phyloP scores from a whole-genome alignment of 2,797 vertebrate genomes.

The Coccyzus lansbergi region DNA sequence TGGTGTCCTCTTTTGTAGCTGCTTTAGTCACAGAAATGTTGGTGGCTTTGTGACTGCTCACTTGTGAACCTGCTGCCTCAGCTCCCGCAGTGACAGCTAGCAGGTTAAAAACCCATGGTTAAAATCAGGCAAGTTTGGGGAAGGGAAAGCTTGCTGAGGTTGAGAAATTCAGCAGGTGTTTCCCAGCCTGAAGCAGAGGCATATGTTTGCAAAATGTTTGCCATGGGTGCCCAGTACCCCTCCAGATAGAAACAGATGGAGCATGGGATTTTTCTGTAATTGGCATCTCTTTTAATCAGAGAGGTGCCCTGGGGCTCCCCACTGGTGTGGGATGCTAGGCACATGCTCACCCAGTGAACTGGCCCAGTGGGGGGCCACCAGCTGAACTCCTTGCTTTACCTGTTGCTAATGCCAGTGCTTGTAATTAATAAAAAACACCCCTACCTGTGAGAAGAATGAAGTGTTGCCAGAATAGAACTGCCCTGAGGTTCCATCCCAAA shows the following conservation, averaged over 20 bases:
- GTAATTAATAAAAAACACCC: fast-evolving
- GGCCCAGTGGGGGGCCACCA: background rate
- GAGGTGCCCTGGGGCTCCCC: background rate
- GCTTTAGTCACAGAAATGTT: background rate
- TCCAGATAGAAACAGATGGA: background rate
- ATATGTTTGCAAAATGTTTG: background rate
- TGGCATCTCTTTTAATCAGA: background rate
- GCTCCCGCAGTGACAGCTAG: background rate
- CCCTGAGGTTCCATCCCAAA: background rate
- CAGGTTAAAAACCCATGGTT: background rate
- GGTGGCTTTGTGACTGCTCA: background rate
- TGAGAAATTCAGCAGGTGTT: background rate
- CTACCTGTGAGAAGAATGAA: background rate
- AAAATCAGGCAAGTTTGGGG: background rate
- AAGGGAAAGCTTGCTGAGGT: background rate
- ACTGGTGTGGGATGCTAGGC: background rate
- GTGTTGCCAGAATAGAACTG: background rate
- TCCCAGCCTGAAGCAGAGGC: background rate
- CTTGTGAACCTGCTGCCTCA: background rate
- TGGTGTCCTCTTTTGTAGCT: background rate
- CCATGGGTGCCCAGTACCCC: background rate
- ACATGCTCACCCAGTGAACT: background rate
- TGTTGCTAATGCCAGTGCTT: background rate
- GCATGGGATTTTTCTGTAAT: background rate
- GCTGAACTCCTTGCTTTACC: background rate